A percentile compares a stretch with the other conserved stretches of the same genome.
phyloP scores from a whole-genome alignment of 2,888 invertebrate species.

The Steinernema scapterisci region DNA sequence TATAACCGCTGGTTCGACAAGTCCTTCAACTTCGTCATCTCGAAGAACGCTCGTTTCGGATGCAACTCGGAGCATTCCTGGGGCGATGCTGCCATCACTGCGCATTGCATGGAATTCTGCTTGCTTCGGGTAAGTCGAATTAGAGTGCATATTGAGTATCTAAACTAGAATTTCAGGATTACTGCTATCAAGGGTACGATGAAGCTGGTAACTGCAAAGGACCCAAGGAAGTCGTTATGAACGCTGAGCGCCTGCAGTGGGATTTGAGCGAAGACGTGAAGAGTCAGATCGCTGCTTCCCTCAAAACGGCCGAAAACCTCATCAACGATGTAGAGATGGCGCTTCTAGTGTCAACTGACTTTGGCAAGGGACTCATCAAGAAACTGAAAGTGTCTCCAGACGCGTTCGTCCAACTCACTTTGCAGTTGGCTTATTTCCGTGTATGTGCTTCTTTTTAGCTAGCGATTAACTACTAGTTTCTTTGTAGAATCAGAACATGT shows the following conservation, averaged over 20 bases:
- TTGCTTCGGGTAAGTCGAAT: constrained; percentile 56
- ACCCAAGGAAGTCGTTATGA: constrained; percentile 73
- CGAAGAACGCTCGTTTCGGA: constrained; percentile 87
- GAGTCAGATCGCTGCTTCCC: background rate
- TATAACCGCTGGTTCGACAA: constrained; percentile 98
- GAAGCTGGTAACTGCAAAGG: constrained; percentile 75
- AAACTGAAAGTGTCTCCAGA: constrained; percentile 88
- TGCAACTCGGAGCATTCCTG: constrained; percentile 99
- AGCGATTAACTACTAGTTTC: too few species aligned
- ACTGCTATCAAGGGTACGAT: constrained; percentile 66
- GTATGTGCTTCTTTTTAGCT: constrained; percentile 69
- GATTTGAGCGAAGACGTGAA: constrained; percentile 70
- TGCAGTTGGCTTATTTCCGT: constrained; percentile 89
- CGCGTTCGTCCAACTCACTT: constrained; percentile 91
- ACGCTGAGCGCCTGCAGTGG: constrained; percentile 83
- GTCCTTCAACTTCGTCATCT: constrained; percentile 91
- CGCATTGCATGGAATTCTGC: constrained; percentile 84
- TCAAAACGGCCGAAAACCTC: constrained; percentile 75
- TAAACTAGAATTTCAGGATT: constrained; percentile 65
- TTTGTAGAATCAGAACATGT: constrained; percentile 83
- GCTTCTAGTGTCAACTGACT: constrained; percentile 81
- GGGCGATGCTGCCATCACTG: constrained; percentile 97
- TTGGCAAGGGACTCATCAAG: constrained; percentile 85
- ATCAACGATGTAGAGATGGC: constrained; percentile 87
- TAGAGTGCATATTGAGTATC: background rate